phyloP scores from a whole-genome alignment of 2,113 vertebrate species.

The Entosphenus tridentatus region DNA sequence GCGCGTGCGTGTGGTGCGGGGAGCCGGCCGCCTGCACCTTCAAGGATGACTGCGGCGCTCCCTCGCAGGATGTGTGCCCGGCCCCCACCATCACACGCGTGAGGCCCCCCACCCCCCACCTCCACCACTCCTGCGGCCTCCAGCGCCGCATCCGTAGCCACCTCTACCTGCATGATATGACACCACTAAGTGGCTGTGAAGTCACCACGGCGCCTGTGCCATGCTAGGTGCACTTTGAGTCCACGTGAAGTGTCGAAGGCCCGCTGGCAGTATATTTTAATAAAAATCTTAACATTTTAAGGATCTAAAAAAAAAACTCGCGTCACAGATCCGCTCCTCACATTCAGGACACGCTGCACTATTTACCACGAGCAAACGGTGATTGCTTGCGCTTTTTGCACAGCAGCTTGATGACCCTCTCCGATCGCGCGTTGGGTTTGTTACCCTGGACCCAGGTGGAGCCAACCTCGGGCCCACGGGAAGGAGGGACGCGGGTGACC shows the following conservation, averaged over 20 bases:
- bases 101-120: not conserved
- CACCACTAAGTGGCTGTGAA: no score
- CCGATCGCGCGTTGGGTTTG: not conserved
- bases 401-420: not conserved
- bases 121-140: no score
- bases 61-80: not conserved
- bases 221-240: no score
- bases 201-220: no score
- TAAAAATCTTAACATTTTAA: not conserved
- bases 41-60: conserved; percentile 32
- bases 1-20: conserved; percentile 70
- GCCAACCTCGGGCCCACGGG: conserved; percentile 57
- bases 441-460: conserved; percentile 35
- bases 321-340: not conserved
- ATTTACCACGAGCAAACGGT: not conserved
- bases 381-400: not conserved
- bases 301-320: not conserved
- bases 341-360: not conserved
- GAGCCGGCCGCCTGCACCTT: conserved; percentile 39
- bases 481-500: conserved; percentile 62
- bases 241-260: no score
- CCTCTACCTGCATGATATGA: no score
- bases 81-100: conserved; percentile 3
- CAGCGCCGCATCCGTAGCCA: no score
- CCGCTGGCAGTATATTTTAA: no score